Evolutionary conservation across 1,140 invertebrate species (phyloP).

Genomic region (Pantala flavescens): DNA sequence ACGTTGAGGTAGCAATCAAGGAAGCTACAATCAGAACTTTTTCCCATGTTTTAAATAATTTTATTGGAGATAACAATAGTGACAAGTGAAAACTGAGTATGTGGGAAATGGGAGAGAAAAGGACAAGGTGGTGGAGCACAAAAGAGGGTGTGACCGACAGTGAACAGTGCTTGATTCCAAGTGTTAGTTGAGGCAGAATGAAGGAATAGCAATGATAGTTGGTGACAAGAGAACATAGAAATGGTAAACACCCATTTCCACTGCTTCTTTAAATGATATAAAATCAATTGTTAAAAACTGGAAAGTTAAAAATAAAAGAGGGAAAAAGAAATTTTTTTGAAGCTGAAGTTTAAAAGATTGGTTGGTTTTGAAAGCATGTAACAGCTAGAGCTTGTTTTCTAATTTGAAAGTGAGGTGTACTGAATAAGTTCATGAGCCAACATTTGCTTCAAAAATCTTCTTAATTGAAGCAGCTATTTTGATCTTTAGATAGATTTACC

Average conservation of each 20-base stretch:
- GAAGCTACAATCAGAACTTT: neutral
- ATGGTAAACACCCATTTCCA: neutral
- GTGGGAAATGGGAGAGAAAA: neutral
- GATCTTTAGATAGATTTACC: neutral
- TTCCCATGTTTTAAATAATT: neutral
- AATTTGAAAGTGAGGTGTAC: neutral
- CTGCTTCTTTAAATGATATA: neutral
- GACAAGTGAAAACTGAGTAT: neutral
- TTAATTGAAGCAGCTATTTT: neutral
- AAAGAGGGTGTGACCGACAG: neutral
- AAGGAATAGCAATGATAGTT: neutral
- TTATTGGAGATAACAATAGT: neutral
- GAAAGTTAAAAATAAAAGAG: neutral
- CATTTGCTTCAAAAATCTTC: neutral
- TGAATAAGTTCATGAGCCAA: neutral
- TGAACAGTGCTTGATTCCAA: neutral
- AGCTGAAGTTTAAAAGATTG: neutral
- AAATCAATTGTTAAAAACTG: neutral
- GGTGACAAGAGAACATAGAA: neutral
- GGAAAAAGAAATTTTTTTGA: neutral
- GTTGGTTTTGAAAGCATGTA: neutral
- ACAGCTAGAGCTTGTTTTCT: neutral
- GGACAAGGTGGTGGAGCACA: neutral
- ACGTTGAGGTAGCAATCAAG: neutral
- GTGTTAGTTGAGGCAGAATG: neutral